These are phyloP conservation scores for Leptogaster cylindrica DNA, from an alignment of 2,888 invertebrate species.

Conservation along the genomic window DNA sequence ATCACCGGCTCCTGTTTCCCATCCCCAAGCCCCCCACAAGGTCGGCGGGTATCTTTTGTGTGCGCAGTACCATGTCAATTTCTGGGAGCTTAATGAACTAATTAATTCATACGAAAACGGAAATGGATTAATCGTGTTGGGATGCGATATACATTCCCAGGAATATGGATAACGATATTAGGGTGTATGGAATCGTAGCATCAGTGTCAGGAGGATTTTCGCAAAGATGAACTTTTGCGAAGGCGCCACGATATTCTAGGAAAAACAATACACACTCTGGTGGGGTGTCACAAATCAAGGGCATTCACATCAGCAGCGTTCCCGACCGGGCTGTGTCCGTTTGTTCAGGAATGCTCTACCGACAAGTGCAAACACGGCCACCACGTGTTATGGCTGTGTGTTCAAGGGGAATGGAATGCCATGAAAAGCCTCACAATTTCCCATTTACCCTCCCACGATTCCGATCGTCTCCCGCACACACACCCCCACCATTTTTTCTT, in stretches of 20 bases:
- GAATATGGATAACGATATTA: background rate
- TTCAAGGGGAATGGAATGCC: too few relatives aligned
- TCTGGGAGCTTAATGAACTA: conserved; percentile 1
- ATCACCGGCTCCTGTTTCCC: too few relatives aligned
- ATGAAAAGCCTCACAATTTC: background rate
- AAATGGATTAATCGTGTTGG: background rate
- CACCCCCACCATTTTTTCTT: too few relatives aligned
- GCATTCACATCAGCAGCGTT: background rate
- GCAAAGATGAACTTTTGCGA: background rate
- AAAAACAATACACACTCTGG: background rate
- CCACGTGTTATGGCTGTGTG: background rate
- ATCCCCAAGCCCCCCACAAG: too few relatives aligned
- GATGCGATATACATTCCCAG: background rate
- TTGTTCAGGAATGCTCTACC: background rate
- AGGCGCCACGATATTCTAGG: background rate
- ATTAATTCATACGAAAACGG: conserved; percentile 5
- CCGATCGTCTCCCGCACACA: too few relatives aligned
- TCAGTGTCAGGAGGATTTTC: background rate
- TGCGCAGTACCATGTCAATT: too few relatives aligned
- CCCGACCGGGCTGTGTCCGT: background rate
- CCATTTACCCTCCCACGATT: background rate
- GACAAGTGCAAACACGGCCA: background rate
- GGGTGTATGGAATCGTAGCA: background rate
- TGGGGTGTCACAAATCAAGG: background rate
- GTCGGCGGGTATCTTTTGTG: too few relatives aligned